A percentile compares a stretch with the other conserved stretches of the same genome.
phyloP scores from a whole-genome alignment of 2,888 invertebrate species.

The Lordiphosa fenestrarum region DNA sequence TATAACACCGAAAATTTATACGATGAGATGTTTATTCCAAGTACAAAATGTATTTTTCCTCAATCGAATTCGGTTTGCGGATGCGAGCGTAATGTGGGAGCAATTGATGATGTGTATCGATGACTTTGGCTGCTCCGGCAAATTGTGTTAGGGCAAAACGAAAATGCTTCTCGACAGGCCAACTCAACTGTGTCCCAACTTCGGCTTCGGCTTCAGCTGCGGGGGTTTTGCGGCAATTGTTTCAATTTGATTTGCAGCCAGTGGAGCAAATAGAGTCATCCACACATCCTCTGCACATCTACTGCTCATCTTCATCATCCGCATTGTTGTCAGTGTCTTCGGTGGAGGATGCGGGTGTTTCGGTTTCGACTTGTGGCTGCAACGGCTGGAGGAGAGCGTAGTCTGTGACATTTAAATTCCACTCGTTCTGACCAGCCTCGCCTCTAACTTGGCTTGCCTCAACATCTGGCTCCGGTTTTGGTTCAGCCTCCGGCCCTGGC shows the following conservation, averaged over 20 bases:
- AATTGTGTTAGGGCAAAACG: slow-evolving; percentile 36
- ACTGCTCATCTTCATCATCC: slow-evolving; percentile 19
- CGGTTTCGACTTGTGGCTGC: slow-evolving; percentile 4
- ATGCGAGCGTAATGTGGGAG: slow-evolving; percentile 31
- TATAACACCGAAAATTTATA: slow-evolving; percentile 1
- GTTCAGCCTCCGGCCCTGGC: slow-evolving; percentile 23
- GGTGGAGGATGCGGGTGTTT: not conserved
- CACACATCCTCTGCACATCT: slow-evolving; percentile 23
- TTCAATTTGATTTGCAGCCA: slow-evolving; percentile 39
- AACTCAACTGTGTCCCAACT: slow-evolving; percentile 50
- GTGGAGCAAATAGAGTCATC: slow-evolving; percentile 18
- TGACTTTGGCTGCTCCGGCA: slow-evolving; percentile 18
- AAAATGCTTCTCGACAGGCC: slow-evolving; percentile 46
- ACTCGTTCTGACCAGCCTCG: slow-evolving; percentile 10
- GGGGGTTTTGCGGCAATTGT: slow-evolving; percentile 45
- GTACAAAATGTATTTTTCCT: slow-evolving; percentile 4
- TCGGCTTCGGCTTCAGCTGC: slow-evolving; percentile 25
- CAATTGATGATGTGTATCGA: slow-evolving; percentile 40
- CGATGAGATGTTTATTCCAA: slow-evolving; percentile 6
- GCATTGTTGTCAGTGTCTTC: not conserved
- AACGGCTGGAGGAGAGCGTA: not conserved
- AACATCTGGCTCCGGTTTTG: slow-evolving; percentile 15
- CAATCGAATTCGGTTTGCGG: slow-evolving; percentile 12
- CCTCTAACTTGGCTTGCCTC: slow-evolving; percentile 7
- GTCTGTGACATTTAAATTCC: slow-evolving; percentile 4